phyloP scores from a whole-genome alignment of 1,140 invertebrate species.

The Hydropsyche tenuis region DNA sequence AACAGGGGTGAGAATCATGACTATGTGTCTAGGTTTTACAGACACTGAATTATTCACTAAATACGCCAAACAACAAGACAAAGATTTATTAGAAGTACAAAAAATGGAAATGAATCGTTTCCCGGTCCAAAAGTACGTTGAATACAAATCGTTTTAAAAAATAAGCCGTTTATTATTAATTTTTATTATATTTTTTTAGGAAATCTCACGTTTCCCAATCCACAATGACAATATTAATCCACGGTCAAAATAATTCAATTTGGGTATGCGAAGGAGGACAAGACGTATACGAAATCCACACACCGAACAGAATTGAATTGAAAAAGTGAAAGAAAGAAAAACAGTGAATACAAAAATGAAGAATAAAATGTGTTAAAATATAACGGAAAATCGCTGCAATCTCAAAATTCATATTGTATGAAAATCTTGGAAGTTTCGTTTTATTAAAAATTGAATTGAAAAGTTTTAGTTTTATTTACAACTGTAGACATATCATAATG shows the following conservation, averaged over 20 bases:
- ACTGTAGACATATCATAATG: no score
- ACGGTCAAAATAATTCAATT: conserved; percentile 61
- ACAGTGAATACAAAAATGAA: no score
- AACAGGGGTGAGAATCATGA: conserved; percentile 63
- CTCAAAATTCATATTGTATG: no score
- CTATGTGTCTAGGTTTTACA: conserved; percentile 63
- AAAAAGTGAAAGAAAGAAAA: conserved; percentile 1
- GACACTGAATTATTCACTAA: conserved; percentile 54
- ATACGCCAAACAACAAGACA: neutral
- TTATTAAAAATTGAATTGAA: no score
- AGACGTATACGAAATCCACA: conserved; percentile 61
- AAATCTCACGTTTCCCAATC: conserved; percentile 59
- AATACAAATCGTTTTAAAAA: no score
- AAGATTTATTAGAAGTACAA: neutral
- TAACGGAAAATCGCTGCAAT: no score
- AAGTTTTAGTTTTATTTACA: no score
- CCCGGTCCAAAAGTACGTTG: conserved; percentile 7
- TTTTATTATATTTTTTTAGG: conserved; percentile 52
- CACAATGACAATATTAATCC: conserved; percentile 59
- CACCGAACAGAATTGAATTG: conserved; percentile 54
- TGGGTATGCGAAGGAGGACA: conserved; percentile 63
- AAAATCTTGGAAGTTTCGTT: no score
- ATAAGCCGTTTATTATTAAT: no score
- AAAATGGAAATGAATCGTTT: neutral
- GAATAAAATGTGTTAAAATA: no score